These are phyloP conservation scores for Coptodon rendalli DNA, from an alignment of 2,113 vertebrate genomes.

Conservation along the genomic window DNA sequence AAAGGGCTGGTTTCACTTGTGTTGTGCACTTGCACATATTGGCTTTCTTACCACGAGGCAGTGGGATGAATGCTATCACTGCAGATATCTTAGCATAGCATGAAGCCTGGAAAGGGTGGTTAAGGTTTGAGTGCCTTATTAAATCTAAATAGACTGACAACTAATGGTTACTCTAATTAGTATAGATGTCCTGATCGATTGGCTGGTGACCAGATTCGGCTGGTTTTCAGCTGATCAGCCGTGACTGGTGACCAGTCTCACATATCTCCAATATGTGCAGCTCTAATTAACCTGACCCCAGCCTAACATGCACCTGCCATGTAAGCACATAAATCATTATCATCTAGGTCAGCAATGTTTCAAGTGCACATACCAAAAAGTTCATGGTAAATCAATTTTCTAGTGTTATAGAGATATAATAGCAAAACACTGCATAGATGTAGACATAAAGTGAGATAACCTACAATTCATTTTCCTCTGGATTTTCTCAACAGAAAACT, in stretches of 20 bases:
- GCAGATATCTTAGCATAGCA: not conserved
- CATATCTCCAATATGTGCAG: not conserved
- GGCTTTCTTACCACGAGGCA: not conserved
- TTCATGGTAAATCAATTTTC: fast-evolving
- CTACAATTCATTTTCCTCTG: fast-evolving
- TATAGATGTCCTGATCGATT: not conserved
- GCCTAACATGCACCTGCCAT: not conserved
- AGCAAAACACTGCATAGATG: not conserved
- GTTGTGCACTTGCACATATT: not conserved
- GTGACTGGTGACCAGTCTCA: not conserved
- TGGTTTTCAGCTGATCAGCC: not conserved
- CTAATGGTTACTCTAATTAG: not conserved
- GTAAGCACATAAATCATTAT: not conserved
- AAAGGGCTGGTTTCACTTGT: not conserved
- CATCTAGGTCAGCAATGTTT: not conserved
- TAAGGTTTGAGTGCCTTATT: not conserved
- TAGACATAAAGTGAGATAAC: not conserved
- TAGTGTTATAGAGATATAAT: not conserved
- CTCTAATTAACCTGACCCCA: not conserved
- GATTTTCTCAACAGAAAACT: not conserved
- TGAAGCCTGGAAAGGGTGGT: not conserved
- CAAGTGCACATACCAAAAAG: not conserved
- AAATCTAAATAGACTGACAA: not conserved
- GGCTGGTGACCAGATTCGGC: not conserved
- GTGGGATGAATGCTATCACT: not conserved